These are phyloP conservation scores for Tragelaphus strepsiceros DNA, from an alignment of 2,113 vertebrate genomes.

Conservation along the genomic window DNA sequence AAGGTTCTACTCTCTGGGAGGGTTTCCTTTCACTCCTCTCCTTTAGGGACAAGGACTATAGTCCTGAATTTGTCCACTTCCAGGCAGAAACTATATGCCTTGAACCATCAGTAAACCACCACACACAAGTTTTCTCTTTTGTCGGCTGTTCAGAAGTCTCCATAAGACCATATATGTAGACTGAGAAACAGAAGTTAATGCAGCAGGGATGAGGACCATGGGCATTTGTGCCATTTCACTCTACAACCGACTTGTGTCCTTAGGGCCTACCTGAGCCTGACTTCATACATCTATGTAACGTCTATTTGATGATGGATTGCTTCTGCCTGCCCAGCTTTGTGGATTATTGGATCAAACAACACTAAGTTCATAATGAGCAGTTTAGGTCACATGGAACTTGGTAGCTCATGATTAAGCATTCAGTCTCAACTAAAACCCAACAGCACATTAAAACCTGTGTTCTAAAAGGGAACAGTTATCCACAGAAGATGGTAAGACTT, in stretches of 20 bases:
- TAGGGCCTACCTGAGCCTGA: neutral
- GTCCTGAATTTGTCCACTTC: neutral
- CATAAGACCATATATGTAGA: neutral
- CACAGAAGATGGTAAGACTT: neutral
- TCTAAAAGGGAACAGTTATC: neutral
- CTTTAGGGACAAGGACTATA: neutral
- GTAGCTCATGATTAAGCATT: neutral
- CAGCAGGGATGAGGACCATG: neutral
- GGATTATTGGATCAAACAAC: neutral
- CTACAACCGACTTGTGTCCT: neutral
- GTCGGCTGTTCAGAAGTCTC: neutral
- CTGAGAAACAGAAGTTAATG: neutral
- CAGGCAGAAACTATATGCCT: neutral
- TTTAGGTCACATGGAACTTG: neutral
- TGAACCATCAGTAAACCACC: neutral
- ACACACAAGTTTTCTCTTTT: neutral
- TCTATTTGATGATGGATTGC: neutral
- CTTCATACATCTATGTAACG: neutral
- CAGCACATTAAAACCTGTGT: neutral
- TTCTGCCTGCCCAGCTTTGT: neutral
- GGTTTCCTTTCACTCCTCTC: neutral
- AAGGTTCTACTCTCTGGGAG: neutral
- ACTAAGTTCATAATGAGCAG: neutral
- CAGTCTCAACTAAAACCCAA: neutral
- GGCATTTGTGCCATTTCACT: neutral